Base-by-base conservation (phyloP, 1,140 invertebrate genomes). In the Ips typographus region DNA sequence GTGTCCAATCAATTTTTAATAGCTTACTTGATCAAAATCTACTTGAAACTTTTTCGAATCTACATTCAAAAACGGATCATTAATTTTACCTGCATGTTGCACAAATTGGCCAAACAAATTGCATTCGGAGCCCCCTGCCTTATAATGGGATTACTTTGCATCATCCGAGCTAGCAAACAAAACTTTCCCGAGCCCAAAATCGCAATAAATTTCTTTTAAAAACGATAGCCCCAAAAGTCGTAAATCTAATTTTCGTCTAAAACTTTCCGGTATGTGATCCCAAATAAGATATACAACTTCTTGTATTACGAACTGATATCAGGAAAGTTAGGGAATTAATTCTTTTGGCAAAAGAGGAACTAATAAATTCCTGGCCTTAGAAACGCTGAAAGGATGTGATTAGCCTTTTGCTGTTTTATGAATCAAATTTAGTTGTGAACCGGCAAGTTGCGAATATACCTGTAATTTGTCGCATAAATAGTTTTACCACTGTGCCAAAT, bases 221-320 rank as follows among this genome's bases (percentile, higher is more conserved):
- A 65, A 65, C 51, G 51, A 56, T 65, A 56, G 51, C 39, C n/a
- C 40, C n/a, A 56, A 0, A 53, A 65, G 63, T 42, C 51, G 63
- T 65, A 65, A 65, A 65, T 65, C 63, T 56, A 65, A 65, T 65
- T 56, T 56, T 65, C 63, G 37, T 43, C 43, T 56, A 65, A 56
- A 65, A 65, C 51, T 65, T 65, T 65, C 63, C 8, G 63, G 56
- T 65, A 65, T 56, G 63, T 65, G 63, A 65, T 65, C 51, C 52
- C 3, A 40, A 49, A 56, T 56, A 65, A 65, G 63, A 65, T 65
- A 65, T 65, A 65, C 63, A 65, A 65, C 63, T 65, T 65, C 52
- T 4, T 40, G 37, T 56, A 43, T 56, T 56, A 6, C 40, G 63
- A 7, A 3, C 22, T 2, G 52, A 65, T 56, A 65, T 65, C 63